phyloP scores from a whole-genome alignment of 2,797 vertebrate species.

The Labroides dimidiatus region DNA sequence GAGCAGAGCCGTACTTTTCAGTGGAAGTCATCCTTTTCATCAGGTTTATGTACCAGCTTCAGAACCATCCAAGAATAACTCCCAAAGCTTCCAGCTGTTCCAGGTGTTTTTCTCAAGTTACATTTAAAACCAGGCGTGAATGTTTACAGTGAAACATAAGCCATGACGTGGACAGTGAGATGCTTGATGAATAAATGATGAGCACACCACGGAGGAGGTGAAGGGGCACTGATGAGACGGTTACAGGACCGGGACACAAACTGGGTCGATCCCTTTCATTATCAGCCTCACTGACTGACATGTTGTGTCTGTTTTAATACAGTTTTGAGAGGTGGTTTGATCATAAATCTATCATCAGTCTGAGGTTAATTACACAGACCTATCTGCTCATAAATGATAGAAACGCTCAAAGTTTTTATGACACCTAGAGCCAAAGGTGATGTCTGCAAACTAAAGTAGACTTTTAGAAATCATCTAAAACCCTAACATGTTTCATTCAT shows the following conservation, averaged over 20 bases:
- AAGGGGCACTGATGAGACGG: slow-evolving; percentile 35
- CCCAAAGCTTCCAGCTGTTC: slow-evolving; percentile 23
- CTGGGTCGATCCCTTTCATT: slow-evolving; percentile 31
- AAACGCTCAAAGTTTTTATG: background rate
- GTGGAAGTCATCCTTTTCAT: background rate
- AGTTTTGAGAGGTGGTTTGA: background rate
- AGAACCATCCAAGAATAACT: slow-evolving; percentile 3
- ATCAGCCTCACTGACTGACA: no score
- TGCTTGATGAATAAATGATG: slow-evolving; percentile 68
- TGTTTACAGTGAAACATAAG: slow-evolving; percentile 58
- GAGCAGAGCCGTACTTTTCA: background rate
- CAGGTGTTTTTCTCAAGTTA: slow-evolving; percentile 13
- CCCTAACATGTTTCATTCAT: background rate
- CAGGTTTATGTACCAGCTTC: slow-evolving; percentile 1
- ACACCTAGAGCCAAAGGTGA: background rate
- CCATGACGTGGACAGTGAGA: slow-evolving; percentile 66
- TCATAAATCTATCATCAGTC: background rate
- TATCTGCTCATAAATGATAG: background rate
- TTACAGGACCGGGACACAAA: slow-evolving; percentile 47
- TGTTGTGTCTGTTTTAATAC: background rate
- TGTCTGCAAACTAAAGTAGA: background rate
- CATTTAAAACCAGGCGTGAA: slow-evolving; percentile 29
- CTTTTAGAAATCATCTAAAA: no score
- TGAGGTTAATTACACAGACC: no score
- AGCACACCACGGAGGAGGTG: slow-evolving; percentile 32